A percentile compares a stretch with the other conserved stretches of the same genome.
phyloP scores from a whole-genome alignment of 2,113 vertebrate species.

The Ophthalmolycus amberensis region DNA sequence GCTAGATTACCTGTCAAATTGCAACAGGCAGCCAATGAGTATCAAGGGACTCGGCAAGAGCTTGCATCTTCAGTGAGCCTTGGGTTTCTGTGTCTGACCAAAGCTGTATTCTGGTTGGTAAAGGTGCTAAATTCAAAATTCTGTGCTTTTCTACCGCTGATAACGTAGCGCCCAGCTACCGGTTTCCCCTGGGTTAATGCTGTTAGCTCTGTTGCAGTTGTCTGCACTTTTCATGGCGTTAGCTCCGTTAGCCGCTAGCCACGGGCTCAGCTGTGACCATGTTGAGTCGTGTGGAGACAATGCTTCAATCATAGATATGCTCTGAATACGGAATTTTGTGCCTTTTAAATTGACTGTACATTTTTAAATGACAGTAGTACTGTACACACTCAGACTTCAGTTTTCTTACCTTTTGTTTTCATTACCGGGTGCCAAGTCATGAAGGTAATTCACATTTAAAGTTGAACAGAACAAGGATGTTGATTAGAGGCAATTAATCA shows the following conservation, averaged over 20 bases:
- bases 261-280: not conserved
- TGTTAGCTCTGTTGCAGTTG: not conserved
- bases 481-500: conserved; percentile 52
- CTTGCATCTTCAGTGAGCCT: not conserved
- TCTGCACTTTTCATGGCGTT: not conserved
- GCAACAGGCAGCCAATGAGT: not conserved
- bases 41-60: not conserved
- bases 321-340: too few species aligned
- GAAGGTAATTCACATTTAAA: conserved; percentile 34
- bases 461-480: conserved; percentile 31
- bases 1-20: not conserved
- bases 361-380: not conserved
- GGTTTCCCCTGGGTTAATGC: not conserved
- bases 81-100: not conserved
- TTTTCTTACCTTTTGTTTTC: conserved; percentile 11
- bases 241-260: not conserved
- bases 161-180: too few species aligned
- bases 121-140: not conserved
- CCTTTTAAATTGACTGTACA: too few species aligned
- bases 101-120: not conserved
- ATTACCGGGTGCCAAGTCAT: not conserved
- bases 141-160: not conserved
- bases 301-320: too few species aligned
- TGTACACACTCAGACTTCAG: not conserved
- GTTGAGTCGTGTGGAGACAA: not conserved